Conservation (phyloP, 2,113 vertebrate genomes). For the Atrichornis clamosus region DNA sequence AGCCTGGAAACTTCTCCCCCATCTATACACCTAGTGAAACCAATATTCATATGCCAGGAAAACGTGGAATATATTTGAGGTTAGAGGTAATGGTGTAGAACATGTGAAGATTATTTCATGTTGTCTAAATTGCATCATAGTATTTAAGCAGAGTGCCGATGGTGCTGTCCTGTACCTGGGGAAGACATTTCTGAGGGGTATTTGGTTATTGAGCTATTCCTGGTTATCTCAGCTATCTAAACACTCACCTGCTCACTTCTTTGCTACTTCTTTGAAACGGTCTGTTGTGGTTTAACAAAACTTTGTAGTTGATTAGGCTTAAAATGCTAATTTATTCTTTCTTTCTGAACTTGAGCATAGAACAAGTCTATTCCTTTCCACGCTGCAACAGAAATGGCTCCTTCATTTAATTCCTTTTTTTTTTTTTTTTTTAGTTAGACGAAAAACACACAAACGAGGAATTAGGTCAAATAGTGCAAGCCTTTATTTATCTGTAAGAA, state of each 20-base stretch:
- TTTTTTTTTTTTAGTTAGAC: background rate
- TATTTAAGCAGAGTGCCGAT: background rate
- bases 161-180: background rate
- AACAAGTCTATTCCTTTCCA: background rate
- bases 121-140: background rate
- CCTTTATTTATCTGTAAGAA: background rate
- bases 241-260: background rate
- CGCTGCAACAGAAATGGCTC: background rate
- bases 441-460: background rate
- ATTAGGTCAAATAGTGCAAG: slow-evolving; percentile 3
- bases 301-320: background rate
- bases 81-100: background rate
- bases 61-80: background rate
- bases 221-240: background rate
- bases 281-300: background rate
- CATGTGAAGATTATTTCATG: background rate
- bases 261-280: background rate
- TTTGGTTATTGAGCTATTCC: background rate
- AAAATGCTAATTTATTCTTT: background rate
- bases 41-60: background rate
- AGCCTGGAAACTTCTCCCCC: background rate
- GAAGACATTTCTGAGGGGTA: background rate
- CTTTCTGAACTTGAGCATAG: background rate
- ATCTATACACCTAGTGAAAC: background rate
- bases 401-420: background rate